Percentiles rank a stretch among this genome's conserved stretches.
Conservation (phyloP, 2,797 vertebrate species). For the Tragelaphus oryx region DNA sequence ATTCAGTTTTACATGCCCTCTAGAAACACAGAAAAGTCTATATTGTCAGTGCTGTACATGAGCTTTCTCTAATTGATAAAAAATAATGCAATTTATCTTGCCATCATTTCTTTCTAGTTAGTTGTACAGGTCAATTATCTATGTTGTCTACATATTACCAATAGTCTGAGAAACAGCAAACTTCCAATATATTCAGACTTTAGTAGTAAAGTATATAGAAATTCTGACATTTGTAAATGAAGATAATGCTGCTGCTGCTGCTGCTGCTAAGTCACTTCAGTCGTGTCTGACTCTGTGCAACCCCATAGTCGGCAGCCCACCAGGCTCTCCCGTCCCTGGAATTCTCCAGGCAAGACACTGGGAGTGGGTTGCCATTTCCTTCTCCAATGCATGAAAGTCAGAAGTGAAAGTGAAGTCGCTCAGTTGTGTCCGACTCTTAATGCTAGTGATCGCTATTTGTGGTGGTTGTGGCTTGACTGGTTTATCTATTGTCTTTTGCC, state of each 20-base stretch:
- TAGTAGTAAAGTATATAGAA: background rate
- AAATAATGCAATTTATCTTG: background rate
- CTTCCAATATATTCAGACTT: background rate
- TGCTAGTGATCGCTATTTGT: background rate
- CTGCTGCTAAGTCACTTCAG: no score
- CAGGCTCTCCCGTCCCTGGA: no score
- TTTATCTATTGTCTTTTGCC: background rate
- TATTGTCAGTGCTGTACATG: background rate
- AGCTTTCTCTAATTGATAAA: background rate
- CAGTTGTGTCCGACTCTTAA: no score
- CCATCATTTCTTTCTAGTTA: background rate
- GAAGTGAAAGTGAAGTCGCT: no score
- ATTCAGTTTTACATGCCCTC: background rate
- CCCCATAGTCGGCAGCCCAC: no score
- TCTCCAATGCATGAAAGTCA: no score
- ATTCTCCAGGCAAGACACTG: no score
- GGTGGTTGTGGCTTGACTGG: background rate
- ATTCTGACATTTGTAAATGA: background rate
- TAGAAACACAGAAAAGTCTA: background rate
- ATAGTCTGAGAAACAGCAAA: background rate
- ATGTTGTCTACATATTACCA: background rate
- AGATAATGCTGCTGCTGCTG: background rate
- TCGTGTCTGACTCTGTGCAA: no score
- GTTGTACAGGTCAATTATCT: background rate
- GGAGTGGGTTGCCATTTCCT: no score